Conservation (phyloP, 1,140 invertebrate species). For the Musca domestica region DNA sequence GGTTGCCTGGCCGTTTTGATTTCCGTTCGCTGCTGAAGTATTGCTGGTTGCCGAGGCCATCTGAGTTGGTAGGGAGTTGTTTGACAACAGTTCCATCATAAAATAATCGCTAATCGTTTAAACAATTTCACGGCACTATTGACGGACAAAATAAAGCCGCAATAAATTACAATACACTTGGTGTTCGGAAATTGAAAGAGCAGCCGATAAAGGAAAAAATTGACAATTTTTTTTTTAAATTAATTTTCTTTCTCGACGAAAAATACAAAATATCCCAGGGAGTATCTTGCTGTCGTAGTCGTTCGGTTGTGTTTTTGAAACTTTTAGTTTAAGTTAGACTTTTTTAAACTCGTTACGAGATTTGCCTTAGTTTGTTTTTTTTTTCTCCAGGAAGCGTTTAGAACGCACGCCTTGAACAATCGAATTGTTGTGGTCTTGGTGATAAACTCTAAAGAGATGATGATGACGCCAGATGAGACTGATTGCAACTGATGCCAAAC, state of each 20-base stretch:
- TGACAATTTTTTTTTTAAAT: background rate
- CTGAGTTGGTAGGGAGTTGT: slow-evolving; percentile 47
- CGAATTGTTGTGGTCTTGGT: slow-evolving; percentile 8
- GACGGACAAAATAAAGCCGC: slow-evolving; percentile 14
- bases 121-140: slow-evolving; percentile 10
- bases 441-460: slow-evolving; percentile 13
- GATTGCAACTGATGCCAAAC: slow-evolving; percentile 35
- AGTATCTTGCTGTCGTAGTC: background rate
- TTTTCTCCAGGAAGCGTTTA: slow-evolving; percentile 39
- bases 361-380: slow-evolving; percentile 37
- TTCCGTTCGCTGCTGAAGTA: background rate
- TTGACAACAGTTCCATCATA: slow-evolving; percentile 53
- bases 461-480: slow-evolving; percentile 39
- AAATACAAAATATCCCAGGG: background rate
- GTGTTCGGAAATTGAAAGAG: background rate
- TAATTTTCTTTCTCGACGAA: background rate
- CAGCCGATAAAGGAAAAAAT: background rate
- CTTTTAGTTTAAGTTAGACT: slow-evolving; percentile 7
- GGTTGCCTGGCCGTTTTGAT: slow-evolving; percentile 25
- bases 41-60: slow-evolving; percentile 31
- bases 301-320: slow-evolving; percentile 10
- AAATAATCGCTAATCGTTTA: slow-evolving; percentile 25
- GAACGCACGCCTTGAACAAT: slow-evolving; percentile 33
- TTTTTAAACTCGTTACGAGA: slow-evolving; percentile 17
- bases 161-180: slow-evolving; percentile 9